These are phyloP conservation scores for Neoitamus cyanurus DNA, from an alignment of 2,888 invertebrate species.

Conservation along the genomic window DNA sequence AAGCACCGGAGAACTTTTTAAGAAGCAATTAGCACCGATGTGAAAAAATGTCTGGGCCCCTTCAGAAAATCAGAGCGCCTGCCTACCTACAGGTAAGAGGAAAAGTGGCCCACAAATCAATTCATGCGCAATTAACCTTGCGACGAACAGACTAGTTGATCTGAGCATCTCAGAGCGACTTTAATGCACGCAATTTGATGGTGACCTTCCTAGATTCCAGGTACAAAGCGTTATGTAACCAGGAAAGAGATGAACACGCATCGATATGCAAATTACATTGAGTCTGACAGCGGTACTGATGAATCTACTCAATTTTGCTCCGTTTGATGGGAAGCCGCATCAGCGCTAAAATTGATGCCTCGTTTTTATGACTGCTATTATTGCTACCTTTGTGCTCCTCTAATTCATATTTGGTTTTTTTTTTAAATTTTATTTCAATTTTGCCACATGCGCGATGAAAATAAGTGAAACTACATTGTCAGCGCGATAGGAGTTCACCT, in stretches of 20 bases:
- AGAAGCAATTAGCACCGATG: neutral
- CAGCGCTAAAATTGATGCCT: neutral
- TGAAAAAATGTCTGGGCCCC: neutral
- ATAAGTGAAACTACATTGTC: neutral
- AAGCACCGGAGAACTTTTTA: neutral
- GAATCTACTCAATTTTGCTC: neutral
- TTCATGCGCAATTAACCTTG: neutral
- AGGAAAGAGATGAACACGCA: conserved; percentile 30
- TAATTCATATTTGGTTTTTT: neutral
- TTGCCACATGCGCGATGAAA: neutral
- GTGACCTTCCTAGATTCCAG: neutral
- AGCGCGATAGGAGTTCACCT: neutral
- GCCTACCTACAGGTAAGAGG: neutral
- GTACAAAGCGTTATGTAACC: conserved; percentile 10
- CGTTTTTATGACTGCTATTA: neutral
- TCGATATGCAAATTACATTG: conserved; percentile 21
- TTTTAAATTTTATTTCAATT: neutral
- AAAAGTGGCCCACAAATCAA: neutral
- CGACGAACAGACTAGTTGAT: neutral
- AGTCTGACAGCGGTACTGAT: neutral
- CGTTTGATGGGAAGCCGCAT: neutral
- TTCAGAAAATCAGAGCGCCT: neutral
- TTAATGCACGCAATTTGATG: conserved; percentile 27
- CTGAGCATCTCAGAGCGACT: neutral
- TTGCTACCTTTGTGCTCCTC: neutral